A percentile compares a stretch with the other conserved stretches of the same genome.
Evolutionary conservation across 2,113 vertebrate genomes (phyloP).

Genomic region (Vimba vimba): DNA sequence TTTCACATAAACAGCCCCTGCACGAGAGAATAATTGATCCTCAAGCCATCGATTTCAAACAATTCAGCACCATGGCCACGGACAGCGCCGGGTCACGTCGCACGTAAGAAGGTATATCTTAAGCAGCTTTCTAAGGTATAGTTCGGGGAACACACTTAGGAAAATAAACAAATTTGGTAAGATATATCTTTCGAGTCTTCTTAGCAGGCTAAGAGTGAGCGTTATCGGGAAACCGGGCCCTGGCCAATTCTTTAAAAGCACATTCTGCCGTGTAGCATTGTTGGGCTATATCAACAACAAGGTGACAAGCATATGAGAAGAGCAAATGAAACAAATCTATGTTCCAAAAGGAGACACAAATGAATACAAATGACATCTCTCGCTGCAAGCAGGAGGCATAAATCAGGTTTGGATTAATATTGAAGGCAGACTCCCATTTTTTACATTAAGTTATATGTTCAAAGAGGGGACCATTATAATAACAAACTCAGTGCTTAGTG

Average conservation of each 20-base stretch:
- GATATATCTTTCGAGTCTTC: too few species aligned
- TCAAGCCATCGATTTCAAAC: too few species aligned
- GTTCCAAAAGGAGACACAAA: conserved; percentile 75
- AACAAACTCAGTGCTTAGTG: conserved; percentile 53
- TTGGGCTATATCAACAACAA: conserved; percentile 69
- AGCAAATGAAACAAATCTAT: conserved; percentile 65
- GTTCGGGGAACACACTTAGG: too few species aligned
- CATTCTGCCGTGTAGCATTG: conserved; percentile 52
- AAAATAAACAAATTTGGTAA: too few species aligned
- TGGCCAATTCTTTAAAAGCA: not conserved
- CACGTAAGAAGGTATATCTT: too few species aligned
- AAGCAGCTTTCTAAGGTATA: too few species aligned
- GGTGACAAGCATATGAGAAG: conserved; percentile 70
- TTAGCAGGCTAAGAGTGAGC: too few species aligned
- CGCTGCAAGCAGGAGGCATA: conserved; percentile 79
- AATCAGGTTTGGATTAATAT: conserved; percentile 80
- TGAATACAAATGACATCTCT: conserved; percentile 90
- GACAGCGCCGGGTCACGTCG: too few species aligned
- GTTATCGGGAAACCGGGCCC: too few species aligned
- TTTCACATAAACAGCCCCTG: too few species aligned
- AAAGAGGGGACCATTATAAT: conserved; percentile 60
- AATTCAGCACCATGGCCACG: too few species aligned
- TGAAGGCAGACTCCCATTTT: conserved; percentile 74
- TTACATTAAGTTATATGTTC: conserved; percentile 76
- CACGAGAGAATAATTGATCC: too few species aligned